These are phyloP conservation scores for Drosophila mimica DNA, from an alignment of 2,888 invertebrate species.

Conservation along the genomic window DNA sequence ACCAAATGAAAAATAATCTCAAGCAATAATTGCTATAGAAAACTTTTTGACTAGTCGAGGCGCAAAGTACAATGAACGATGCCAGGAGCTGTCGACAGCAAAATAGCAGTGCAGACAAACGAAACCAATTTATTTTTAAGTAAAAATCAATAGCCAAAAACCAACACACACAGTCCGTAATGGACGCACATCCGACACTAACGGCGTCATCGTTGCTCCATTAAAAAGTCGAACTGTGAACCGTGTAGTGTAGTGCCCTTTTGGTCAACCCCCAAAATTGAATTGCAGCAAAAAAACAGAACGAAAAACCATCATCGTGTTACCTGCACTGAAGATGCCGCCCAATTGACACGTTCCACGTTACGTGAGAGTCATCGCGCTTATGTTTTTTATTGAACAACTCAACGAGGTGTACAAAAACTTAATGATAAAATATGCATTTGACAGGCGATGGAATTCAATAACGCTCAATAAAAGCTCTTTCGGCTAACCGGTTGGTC, in stretches of 20 bases:
- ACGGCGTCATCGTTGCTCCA: constrained; percentile 26
- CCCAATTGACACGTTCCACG: constrained; percentile 34
- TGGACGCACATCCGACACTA: constrained; percentile 36
- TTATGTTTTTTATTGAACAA: constrained; percentile 21
- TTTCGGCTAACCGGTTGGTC: constrained; percentile 11
- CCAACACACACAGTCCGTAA: constrained; percentile 15
- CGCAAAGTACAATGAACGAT: constrained; percentile 13
- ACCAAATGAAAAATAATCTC: constrained; percentile 75
- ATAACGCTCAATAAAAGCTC: constrained; percentile 26
- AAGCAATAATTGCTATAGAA: constrained; percentile 70
- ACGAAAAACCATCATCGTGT: constrained; percentile 41
- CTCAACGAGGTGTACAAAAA: constrained; percentile 28
- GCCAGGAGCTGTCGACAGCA: constrained; percentile 36
- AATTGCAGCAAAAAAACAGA: constrained; percentile 6
- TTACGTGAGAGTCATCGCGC: constrained; percentile 43
- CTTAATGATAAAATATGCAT: constrained; percentile 64
- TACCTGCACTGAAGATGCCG: constrained; percentile 44
- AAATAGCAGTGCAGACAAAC: constrained; percentile 66
- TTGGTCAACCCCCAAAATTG: constrained; percentile 13
- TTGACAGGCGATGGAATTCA: constrained; percentile 68
- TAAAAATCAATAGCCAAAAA: constrained; percentile 75
- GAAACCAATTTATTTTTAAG: constrained; percentile 80
- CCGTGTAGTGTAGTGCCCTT: constrained; percentile 5
- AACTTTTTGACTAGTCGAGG: constrained; percentile 54
- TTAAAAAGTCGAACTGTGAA: constrained; percentile 36